Evolutionary conservation across 2,113 vertebrate species (phyloP).

Genomic region (Ochotona curzoniae): DNA sequence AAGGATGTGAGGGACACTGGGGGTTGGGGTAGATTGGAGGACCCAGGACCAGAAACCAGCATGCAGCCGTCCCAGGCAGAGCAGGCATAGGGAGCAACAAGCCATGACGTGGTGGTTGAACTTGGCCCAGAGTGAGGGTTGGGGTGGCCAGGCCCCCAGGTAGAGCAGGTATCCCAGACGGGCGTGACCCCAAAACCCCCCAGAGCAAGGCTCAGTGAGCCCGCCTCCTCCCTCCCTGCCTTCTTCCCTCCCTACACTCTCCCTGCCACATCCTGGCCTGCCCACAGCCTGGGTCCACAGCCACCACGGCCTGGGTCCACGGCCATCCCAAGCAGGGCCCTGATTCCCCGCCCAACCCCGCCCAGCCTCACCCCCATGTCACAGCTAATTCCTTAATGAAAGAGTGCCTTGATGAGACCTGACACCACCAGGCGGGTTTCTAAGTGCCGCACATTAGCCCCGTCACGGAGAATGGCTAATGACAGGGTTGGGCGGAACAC

Average conservation of each 20-base stretch:
- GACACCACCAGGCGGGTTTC: constrained; percentile 80
- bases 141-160: rapidly evolving
- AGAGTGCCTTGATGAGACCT: constrained; percentile 82
- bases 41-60: rapidly evolving
- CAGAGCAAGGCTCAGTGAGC: neutral
- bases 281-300: neutral
- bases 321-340: neutral
- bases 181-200: rapidly evolving
- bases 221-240: rapidly evolving
- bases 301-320: neutral
- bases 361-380: constrained; percentile 21
- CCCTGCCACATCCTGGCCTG: neutral
- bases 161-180: neutral
- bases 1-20: too few relatives aligned
- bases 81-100: too few relatives aligned
- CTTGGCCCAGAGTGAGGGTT: rapidly evolving
- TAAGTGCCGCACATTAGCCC: constrained; percentile 72
- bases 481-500: constrained; percentile 83
- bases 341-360: constrained; percentile 41
- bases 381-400: constrained; percentile 82
- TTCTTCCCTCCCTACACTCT: too few relatives aligned
- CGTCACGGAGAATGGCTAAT: constrained; percentile 78
- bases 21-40: too few relatives aligned
- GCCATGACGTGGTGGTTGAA: rapidly evolving
- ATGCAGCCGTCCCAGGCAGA: rapidly evolving